Percentiles rank a stretch among this genome's conserved stretches.
phyloP scores from a whole-genome alignment of 2,113 vertebrate genomes.

The Oxyruncus cristatus region DNA sequence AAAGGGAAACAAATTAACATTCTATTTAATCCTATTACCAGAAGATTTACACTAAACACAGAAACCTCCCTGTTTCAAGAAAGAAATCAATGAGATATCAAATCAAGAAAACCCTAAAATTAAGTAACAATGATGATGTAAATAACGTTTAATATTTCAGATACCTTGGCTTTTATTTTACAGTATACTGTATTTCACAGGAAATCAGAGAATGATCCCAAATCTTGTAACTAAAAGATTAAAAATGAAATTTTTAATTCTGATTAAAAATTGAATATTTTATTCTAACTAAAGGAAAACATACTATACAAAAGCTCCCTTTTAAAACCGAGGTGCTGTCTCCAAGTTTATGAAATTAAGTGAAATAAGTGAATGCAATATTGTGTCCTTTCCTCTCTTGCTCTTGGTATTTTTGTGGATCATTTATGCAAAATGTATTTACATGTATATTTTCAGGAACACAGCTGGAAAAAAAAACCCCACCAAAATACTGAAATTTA shows the following conservation, averaged over 20 bases:
- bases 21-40: slow-evolving; percentile 13
- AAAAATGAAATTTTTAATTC: slow-evolving; percentile 22
- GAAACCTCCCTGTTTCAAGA: slow-evolving; percentile 25
- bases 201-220: slow-evolving; percentile 13
- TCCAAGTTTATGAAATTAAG: background rate
- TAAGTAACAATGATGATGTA: slow-evolving; percentile 28
- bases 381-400: accelerated
- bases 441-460: background rate
- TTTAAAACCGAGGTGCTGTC: background rate
- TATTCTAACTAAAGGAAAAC: background rate
- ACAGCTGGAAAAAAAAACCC: background rate
- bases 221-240: slow-evolving; percentile 32
- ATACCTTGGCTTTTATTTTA: slow-evolving; percentile 25
- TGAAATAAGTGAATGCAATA: background rate
- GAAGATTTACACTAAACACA: slow-evolving; percentile 35
- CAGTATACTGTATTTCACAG: slow-evolving; percentile 11
- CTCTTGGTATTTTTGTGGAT: background rate
- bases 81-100: background rate
- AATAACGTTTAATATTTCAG: background rate
- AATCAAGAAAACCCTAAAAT: slow-evolving; percentile 28
- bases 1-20: slow-evolving; percentile 29
- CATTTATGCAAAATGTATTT: accelerated
- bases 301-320: background rate
- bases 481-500: accelerated
- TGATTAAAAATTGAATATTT: slow-evolving; percentile 29